Evolutionary conservation across 2,888 invertebrate genomes (phyloP).

Genomic region (Falcaria lacertinaria): DNA sequence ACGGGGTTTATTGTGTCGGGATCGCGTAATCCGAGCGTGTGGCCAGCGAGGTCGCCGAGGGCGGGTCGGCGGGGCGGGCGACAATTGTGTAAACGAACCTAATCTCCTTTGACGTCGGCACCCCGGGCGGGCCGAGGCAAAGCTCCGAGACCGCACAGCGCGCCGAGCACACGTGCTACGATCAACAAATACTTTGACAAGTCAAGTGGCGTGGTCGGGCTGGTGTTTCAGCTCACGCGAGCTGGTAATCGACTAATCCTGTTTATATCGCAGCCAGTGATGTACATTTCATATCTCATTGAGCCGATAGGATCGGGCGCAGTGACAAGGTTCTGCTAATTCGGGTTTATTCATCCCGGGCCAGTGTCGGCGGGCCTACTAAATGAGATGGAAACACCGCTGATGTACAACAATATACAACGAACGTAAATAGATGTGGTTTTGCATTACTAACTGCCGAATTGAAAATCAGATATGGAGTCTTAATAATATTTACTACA

Average conservation of each 20-base stretch:
- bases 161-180: slow-evolving; percentile 19
- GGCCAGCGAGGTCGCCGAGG: slow-evolving; percentile 14
- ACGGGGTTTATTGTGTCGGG: slow-evolving; percentile 26
- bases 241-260: slow-evolving; percentile 20
- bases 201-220: slow-evolving; percentile 14
- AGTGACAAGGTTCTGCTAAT: slow-evolving; percentile 43
- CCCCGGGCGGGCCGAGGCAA: slow-evolving; percentile 29
- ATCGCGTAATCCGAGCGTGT: slow-evolving; percentile 37
- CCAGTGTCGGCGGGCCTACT: slow-evolving; percentile 27
- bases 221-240: slow-evolving; percentile 10
- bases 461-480: no score
- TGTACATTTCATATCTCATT: slow-evolving; percentile 58
- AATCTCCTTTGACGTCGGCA: slow-evolving; percentile 68
- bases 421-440: slow-evolving; percentile 9
- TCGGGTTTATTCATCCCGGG: slow-evolving; percentile 30
- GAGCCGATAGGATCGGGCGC: slow-evolving; percentile 46
- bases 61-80: slow-evolving; percentile 24
- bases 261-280: slow-evolving; percentile 33
- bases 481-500: no score
- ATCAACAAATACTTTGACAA: slow-evolving; percentile 30
- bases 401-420: slow-evolving; percentile 47
- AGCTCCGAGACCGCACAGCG: slow-evolving; percentile 40
- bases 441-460: no score
- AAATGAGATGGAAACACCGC: slow-evolving; percentile 61
- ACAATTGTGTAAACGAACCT: slow-evolving; percentile 63